Percentiles rank a stretch among this genome's conserved stretches.
Evolutionary conservation across 2,113 vertebrate genomes (phyloP).

Genomic region (Vidua macroura): DNA sequence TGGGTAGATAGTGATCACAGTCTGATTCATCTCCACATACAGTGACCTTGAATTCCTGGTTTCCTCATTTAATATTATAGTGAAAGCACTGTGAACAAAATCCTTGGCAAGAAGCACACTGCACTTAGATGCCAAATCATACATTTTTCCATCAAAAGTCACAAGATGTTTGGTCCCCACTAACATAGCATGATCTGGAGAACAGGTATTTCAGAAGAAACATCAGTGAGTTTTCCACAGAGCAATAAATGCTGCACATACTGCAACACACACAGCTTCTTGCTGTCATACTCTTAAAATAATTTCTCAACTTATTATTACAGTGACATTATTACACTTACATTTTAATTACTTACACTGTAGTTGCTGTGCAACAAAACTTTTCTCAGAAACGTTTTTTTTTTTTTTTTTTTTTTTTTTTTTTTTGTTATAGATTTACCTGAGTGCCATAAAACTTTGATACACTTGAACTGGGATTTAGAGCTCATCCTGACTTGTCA

Average conservation of each 20-base stretch:
- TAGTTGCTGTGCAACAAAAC: not conserved
- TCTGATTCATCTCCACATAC: constrained; percentile 70
- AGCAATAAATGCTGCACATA: not conserved
- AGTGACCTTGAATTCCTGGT: constrained; percentile 49
- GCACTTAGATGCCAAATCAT: constrained; percentile 72
- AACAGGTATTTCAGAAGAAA: not conserved
- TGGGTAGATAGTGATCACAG: constrained; percentile 60
- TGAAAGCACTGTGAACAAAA: constrained; percentile 66
- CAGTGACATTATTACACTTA: not conserved
- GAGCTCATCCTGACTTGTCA: not conserved
- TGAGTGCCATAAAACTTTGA: not conserved
- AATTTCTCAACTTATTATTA: not conserved
- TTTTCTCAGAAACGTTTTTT: not conserved
- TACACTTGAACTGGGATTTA: not conserved
- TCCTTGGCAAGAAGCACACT: constrained; percentile 79
- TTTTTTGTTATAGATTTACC: not conserved
- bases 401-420: too few relatives aligned
- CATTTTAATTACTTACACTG: not conserved
- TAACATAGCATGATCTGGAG: constrained; percentile 81
- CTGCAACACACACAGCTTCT: not conserved
- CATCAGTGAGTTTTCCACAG: not conserved
- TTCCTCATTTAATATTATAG: constrained; percentile 60
- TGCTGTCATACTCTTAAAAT: not conserved
- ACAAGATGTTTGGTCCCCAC: constrained; percentile 77
- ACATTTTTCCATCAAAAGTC: constrained; percentile 81